phyloP scores from a whole-genome alignment of 2,797 vertebrate species.

The Rousettus madagascariensis region DNA sequence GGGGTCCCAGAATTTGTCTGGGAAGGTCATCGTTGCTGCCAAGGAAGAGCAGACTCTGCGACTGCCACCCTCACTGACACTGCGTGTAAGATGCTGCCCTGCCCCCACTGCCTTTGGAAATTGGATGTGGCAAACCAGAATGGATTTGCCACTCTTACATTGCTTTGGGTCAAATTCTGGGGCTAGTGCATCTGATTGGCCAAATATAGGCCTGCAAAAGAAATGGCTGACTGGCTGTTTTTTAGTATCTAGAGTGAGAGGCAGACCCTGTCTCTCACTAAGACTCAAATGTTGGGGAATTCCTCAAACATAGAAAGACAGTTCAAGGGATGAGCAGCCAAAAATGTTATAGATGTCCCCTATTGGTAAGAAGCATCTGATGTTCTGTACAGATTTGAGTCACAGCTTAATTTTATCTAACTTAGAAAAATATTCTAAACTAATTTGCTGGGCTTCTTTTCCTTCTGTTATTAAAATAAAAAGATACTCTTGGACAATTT shows the following conservation, averaged over 20 bases:
- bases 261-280: not conserved
- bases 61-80: not conserved
- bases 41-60: not conserved
- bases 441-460: not conserved
- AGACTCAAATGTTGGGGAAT: not conserved
- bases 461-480: slow-evolving; percentile 40
- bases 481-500: not conserved
- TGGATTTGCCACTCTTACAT: not conserved
- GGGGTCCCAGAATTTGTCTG: not conserved
- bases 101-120: not conserved
- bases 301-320: not conserved
- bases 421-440: slow-evolving; percentile 21
- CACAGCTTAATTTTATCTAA: slow-evolving; percentile 25
- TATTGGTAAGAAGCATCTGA: not conserved
- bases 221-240: not conserved
- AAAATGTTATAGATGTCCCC: not conserved
- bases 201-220: not conserved
- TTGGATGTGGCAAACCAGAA: not conserved
- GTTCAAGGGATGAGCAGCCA: not conserved
- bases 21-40: not conserved
- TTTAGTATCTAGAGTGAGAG: not conserved
- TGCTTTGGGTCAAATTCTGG: not conserved
- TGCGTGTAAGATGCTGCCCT: not conserved
- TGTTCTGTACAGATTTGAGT: not conserved
- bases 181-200: not conserved